A percentile compares a stretch with the other conserved stretches of the same genome.
These are phyloP conservation scores for Atopsyche davidsoni DNA, from an alignment of 1,140 invertebrate species.

Conservation along the genomic window DNA sequence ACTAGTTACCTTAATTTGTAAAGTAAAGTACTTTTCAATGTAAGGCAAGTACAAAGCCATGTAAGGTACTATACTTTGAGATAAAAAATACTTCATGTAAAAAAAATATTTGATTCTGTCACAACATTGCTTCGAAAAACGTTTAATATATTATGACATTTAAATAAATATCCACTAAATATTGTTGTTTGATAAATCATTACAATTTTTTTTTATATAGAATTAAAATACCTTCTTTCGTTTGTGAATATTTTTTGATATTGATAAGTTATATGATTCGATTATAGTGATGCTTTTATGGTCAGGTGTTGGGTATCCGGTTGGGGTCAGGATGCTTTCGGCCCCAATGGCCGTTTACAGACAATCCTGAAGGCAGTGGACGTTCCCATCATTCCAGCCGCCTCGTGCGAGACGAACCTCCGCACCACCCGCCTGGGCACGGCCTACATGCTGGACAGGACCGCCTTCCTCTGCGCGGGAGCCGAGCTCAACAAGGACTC, in stretches of 20 bases:
- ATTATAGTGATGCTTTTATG: slow-evolving; percentile 19
- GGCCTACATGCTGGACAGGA: slow-evolving; percentile 54
- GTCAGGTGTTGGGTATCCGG: slow-evolving; percentile 67
- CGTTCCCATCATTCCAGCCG: slow-evolving; percentile 57
- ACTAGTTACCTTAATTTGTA: too few relatives aligned
- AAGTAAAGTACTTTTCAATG: too few relatives aligned
- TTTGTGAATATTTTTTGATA: slow-evolving; percentile 6
- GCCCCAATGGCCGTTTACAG: slow-evolving; percentile 56
- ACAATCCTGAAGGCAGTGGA: slow-evolving; percentile 64
- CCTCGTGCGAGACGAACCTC: slow-evolving; percentile 57
- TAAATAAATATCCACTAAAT: not conserved
- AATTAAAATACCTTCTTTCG: too few relatives aligned
- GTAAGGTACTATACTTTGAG: too few relatives aligned
- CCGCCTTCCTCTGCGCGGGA: slow-evolving; percentile 70
- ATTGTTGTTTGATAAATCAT: too few relatives aligned
- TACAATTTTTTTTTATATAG: slow-evolving; percentile 8
- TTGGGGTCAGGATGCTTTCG: slow-evolving; percentile 77
- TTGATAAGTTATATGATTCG: not conserved
- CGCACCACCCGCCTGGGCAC: slow-evolving; percentile 59
- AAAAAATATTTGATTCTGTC: too few relatives aligned
- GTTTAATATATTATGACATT: slow-evolving; percentile 1
- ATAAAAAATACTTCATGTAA: not conserved
- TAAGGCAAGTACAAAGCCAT: too few relatives aligned
- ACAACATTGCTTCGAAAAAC: too few relatives aligned
- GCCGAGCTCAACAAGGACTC: slow-evolving; percentile 71